Evolutionary conservation across 2,888 invertebrate species (phyloP), one percentile per base, ranked within the genome.

Genomic region (Drosophila fungiperda): DNA sequence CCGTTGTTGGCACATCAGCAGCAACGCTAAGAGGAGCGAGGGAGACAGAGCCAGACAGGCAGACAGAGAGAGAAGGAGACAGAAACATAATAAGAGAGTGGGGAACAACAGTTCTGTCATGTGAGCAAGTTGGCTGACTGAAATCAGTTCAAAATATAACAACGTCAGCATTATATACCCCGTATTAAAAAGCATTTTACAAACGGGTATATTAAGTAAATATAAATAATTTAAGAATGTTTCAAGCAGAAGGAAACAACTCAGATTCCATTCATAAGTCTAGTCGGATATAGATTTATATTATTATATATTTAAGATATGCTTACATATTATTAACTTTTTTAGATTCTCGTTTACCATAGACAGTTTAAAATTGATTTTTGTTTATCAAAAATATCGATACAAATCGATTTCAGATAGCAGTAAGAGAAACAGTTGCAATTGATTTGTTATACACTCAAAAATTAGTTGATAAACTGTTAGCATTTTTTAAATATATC

Each of bases 1-100:
- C 68, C 73, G 62, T 66, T 66, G 61, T 50, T 77, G 58, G 42
- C 77, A 65, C 48, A 54, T 45, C 15, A 38, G 23, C 17, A 32
- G 32, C 26, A 40, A 7, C 12, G 7, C 20, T 45, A 45, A 26
- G n/a, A 11, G 12, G 12, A 12, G n/a, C 7, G 9, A 23, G 20
- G 9, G 38, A 23, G 8, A 8, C 29, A 32, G 32, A 6, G n/a
- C 8, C 38, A 33, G 45, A 20, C 12, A 20, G 20, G 6, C 3
- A 52, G 20, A 12, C 3, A 20, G 12, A 32, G 7, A 6, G n/a
- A 26, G 6, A 7, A 0, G 6, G 23, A 35, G 3, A 12, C 23
- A 1, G 32, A 3, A 11, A 12, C 11, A 53, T 1, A 6, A 3
- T 17, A 15, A 5, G 9, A 42, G 55, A 58, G 70, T 50, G 15